Base-by-base conservation (phyloP, 2,797 vertebrate genomes). In the Decapterus maruadsi region DNA sequence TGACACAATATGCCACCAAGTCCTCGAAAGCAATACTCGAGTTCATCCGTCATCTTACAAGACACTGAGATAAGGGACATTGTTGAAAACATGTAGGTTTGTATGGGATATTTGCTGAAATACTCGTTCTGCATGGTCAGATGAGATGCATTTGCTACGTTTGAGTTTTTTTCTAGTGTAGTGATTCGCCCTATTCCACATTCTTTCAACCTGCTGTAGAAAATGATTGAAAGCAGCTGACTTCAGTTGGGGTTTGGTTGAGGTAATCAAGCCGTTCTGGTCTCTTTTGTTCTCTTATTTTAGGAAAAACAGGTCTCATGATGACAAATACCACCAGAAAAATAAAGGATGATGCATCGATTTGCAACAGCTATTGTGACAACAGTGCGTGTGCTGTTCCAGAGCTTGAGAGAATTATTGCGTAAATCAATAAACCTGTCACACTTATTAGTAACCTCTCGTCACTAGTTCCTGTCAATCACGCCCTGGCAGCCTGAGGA, bases 401-500 rank as follows among this genome's bases (percentile, higher is more conserved):
- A 17, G 20, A 71, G 7, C 60, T 36, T 20, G 26, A 66, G 38
- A 53, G 48, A 51, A 73, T 69, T 50, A 46, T 34, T 29, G 42
- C 34, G 19, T 54, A 77, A 82, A 80, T 48, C 68, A 81, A 82
- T 77, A 83, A 86, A 89, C 60, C 68, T 1, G 60, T 57, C 71
- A 43, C 56, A 53, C 79, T 83, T 83, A 72, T 80, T 72, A 73
- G 71, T n/a, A 70, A 74, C 60, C 81, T 65, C 72, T 54, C 9
- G 4, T 83, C 81, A 72, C 78, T 73, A 72, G 72, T 75, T 84
- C 70, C 87, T 89, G 91, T 92, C 90, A 89, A 65, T 92, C 90
- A 85, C 9, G 1, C 22, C 31, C 7, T 13, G 51, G 67, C 67
- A 74, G 88, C 87, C 87, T 12, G 73, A 85, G 83, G 88, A 79